Evolutionary conservation across 2,113 vertebrate species (phyloP).

Genomic region (Accipiter virgatus): DNA sequence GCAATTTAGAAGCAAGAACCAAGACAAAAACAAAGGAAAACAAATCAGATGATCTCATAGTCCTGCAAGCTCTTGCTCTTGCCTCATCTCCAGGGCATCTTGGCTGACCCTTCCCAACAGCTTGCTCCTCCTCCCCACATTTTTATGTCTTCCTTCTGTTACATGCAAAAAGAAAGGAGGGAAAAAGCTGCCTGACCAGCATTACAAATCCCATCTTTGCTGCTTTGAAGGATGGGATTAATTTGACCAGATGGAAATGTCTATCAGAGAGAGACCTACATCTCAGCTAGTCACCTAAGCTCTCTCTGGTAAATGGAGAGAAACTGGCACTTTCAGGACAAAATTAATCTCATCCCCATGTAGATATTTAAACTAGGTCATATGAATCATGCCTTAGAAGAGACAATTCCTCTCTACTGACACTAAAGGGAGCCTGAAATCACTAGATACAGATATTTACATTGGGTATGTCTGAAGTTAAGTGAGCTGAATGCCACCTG

Average conservation of each 20-base stretch:
- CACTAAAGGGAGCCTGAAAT: constrained; percentile 54
- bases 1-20: constrained; percentile 29
- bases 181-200: background rate
- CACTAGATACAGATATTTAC: constrained; percentile 41
- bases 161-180: background rate
- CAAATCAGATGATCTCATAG: constrained; percentile 3
- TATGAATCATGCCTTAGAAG: constrained; percentile 49
- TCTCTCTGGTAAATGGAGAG: background rate
- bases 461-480: background rate
- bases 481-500: background rate
- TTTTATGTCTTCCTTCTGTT: constrained; percentile 11
- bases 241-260: constrained; percentile 3
- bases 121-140: background rate
- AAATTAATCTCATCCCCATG: constrained; percentile 46
- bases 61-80: background rate
- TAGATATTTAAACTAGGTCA: constrained; percentile 60
- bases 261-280: background rate
- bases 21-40: constrained; percentile 34
- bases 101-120: constrained; percentile 15
- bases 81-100: constrained; percentile 3
- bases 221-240: constrained; percentile 19
- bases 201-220: background rate
- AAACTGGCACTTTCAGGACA: constrained; percentile 60
- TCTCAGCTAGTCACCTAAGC: constrained; percentile 20
- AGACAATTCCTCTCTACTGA: constrained; percentile 32